phyloP scores from a whole-genome alignment of 2,888 invertebrate species.

The Anarsia innoxiella region DNA sequence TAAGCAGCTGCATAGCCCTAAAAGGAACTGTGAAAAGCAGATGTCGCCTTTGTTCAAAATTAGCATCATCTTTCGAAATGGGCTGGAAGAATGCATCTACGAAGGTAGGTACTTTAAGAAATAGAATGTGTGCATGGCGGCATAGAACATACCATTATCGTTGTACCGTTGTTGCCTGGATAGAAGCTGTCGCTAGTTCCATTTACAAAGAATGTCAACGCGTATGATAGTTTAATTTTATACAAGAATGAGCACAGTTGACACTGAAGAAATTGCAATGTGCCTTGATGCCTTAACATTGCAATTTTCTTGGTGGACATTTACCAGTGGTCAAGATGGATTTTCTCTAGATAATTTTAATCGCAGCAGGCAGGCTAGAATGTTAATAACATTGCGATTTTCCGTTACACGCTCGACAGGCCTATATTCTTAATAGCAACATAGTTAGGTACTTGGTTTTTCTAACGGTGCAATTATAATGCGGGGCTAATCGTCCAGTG shows the following conservation, averaged over 20 bases:
- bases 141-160: conserved; percentile 7
- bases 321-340: conserved; percentile 7
- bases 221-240: conserved; percentile 10
- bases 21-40: conserved; percentile 16
- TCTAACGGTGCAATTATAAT: conserved; percentile 34
- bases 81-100: background rate
- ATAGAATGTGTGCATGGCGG: no score
- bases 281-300: conserved; percentile 3
- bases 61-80: conserved; percentile 9
- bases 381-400: conserved; percentile 26
- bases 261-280: conserved; percentile 7
- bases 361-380: conserved; percentile 19
- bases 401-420: conserved; percentile 20
- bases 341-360: conserved; percentile 13
- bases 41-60: conserved; percentile 12
- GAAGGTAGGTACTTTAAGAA: background rate
- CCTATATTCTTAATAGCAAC: conserved; percentile 15
- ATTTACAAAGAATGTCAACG: conserved; percentile 11
- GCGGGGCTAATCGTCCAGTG: conserved; percentile 27
- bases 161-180: conserved; percentile 2
- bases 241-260: conserved; percentile 9
- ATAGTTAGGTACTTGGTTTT: conserved; percentile 33
- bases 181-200: conserved; percentile 1
- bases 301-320: conserved; percentile 8
- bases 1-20: conserved; percentile 15